Conservation (phyloP, 2,113 vertebrate genomes). For the Menura novaehollandiae region DNA sequence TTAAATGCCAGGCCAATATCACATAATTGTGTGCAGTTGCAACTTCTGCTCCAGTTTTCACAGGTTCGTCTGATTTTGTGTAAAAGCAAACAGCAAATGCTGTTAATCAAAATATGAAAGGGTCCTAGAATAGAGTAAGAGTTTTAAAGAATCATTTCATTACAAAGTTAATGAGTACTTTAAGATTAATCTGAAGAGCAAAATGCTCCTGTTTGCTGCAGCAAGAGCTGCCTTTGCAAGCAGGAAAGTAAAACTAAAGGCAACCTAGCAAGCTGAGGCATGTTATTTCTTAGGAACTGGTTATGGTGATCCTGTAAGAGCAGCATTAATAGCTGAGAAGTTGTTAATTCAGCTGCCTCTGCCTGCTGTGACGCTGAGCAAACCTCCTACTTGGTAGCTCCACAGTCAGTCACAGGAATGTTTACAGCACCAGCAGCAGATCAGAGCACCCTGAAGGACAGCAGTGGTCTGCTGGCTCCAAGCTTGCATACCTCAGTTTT, state of each 20-base stretch:
- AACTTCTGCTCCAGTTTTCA: neutral
- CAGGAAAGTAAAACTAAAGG: neutral
- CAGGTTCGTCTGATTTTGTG: neutral
- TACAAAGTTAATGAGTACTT: neutral
- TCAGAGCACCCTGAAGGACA: neutral
- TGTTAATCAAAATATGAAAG: neutral
- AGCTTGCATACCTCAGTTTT: accelerated
- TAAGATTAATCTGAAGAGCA: neutral
- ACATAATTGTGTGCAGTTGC: neutral
- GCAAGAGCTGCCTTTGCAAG: neutral
- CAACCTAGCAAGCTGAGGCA: neutral
- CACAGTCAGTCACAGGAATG: neutral
- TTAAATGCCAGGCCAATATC: neutral
- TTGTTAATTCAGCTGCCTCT: neutral
- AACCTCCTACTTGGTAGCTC: neutral
- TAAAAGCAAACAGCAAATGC: neutral
- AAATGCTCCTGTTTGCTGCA: neutral
- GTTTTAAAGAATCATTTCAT: neutral
- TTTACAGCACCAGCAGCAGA: neutral
- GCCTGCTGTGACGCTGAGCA: neutral
- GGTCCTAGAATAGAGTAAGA: neutral
- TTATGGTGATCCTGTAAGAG: neutral
- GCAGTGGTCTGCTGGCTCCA: neutral
- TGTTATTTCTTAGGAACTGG: neutral
- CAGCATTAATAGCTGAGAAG: neutral